These are phyloP conservation scores for Etheostoma spectabile DNA, from an alignment of 2,113 vertebrate genomes.

Conservation along the genomic window DNA sequence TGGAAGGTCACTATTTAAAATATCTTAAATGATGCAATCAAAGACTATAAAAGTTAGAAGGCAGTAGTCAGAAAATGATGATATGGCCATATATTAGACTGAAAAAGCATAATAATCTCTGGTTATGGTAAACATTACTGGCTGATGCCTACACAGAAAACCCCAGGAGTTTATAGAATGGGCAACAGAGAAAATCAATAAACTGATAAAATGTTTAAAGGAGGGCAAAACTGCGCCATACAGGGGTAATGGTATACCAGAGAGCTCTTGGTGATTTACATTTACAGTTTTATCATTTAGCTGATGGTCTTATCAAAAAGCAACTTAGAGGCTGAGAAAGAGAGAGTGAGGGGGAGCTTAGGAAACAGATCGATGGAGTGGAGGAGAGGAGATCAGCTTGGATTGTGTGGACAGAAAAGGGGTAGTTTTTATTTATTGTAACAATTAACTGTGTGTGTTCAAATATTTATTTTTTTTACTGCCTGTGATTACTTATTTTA, in stretches of 20 bases:
- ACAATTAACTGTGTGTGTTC: too few species aligned
- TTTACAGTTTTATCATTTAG: slow-evolving; percentile 39
- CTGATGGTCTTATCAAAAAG: slow-evolving; percentile 33
- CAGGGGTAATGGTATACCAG: slow-evolving; percentile 8
- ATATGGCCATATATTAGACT: background rate
- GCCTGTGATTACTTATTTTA: background rate
- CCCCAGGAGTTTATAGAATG: background rate
- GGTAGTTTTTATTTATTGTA: background rate
- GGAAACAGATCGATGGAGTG: slow-evolving; percentile 16
- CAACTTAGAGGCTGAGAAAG: slow-evolving; percentile 7
- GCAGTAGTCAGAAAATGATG: background rate
- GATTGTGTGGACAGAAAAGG: background rate
- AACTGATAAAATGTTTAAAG: slow-evolving; percentile 14
- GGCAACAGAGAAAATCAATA: slow-evolving; percentile 38
- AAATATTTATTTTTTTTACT: background rate
- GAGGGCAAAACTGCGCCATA: slow-evolving; percentile 1
- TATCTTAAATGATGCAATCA: background rate
- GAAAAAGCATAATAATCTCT: slow-evolving; percentile 1
- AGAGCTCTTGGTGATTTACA: slow-evolving; percentile 29
- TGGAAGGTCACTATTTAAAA: background rate
- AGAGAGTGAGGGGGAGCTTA: slow-evolving; percentile 22
- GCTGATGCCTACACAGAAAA: slow-evolving; percentile 1
- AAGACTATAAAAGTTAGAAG: background rate
- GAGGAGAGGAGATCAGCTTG: slow-evolving; percentile 7
- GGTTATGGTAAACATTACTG: background rate